phyloP scores from a whole-genome alignment of 2,113 vertebrate genomes.

The Oenanthe melanoleuca region DNA sequence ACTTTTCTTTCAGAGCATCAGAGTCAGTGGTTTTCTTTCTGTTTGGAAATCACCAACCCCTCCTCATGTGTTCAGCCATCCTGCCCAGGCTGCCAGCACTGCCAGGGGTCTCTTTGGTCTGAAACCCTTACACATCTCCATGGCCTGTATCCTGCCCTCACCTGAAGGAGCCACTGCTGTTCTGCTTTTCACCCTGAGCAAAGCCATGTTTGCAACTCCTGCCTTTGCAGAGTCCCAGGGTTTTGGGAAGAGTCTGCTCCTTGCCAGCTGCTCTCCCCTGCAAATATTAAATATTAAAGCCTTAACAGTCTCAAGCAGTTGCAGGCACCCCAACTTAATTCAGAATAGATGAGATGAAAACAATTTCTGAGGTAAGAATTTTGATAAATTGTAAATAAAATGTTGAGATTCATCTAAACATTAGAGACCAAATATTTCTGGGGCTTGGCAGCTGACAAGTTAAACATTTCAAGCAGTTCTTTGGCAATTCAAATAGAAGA shows the following conservation, averaged over 20 bases:
- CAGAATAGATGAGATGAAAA: background rate
- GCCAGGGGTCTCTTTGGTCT: no score
- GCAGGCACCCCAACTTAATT: background rate
- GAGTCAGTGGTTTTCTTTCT: background rate
- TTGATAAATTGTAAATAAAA: background rate
- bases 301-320: background rate
- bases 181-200: background rate
- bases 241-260: background rate
- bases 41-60: background rate
- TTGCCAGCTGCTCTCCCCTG: background rate
- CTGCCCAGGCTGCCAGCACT: background rate
- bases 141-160: background rate
- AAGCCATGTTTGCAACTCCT: accelerated
- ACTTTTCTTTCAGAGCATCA: background rate
- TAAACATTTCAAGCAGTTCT: background rate
- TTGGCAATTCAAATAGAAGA: background rate
- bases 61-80: background rate
- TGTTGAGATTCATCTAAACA: background rate
- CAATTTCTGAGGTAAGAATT: background rate
- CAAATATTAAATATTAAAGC: background rate
- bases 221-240: background rate
- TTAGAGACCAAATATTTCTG: background rate
- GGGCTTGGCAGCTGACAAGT: background rate
- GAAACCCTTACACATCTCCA: background rate
- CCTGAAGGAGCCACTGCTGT: background rate